Conservation (phyloP, 30 jellyfish, hydroid and myxozoan genomes). For the Hydractinia symbiolongicarpus region DNA sequence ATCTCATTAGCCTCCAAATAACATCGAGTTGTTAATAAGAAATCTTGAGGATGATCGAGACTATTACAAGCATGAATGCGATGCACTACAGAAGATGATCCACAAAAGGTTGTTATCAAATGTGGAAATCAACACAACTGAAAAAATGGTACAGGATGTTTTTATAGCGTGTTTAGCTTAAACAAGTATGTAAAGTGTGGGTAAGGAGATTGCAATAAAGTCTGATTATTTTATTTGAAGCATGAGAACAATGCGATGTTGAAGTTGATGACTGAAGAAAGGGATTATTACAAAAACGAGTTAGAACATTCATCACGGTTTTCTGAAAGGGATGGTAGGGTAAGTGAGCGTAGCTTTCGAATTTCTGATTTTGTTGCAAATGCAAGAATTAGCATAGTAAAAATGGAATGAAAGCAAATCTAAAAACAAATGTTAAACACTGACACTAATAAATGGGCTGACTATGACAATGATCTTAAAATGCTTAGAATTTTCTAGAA, state of each 20-base stretch:
- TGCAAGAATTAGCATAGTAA: too few species aligned
- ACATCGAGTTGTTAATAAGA: conserved; percentile 46
- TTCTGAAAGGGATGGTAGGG: too few species aligned
- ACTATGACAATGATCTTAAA: too few species aligned
- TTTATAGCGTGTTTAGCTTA: not conserved
- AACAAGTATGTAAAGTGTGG: not conserved
- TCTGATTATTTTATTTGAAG: not conserved
- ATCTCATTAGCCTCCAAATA: conserved; percentile 66
- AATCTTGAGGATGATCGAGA: conserved; percentile 90
- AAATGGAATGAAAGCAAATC: too few species aligned
- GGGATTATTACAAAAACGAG: conserved; percentile 68
- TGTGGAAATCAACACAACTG: not conserved
- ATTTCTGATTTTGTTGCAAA: too few species aligned
- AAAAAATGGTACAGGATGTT: not conserved
- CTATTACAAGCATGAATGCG: conserved; percentile 75
- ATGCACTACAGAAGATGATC: conserved; percentile 63
- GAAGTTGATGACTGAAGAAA: conserved; percentile 62
- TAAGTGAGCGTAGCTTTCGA: too few species aligned
- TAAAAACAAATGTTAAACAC: too few species aligned
- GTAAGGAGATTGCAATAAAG: not conserved
- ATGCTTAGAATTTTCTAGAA: too few species aligned
- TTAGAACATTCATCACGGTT: conserved; percentile 19
- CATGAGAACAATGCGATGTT: conserved; percentile 42
- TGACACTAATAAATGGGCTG: too few species aligned
- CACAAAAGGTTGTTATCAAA: conserved; percentile 19